Conservation (phyloP, 1,140 invertebrate species). For the Chlorops oryzae region DNA sequence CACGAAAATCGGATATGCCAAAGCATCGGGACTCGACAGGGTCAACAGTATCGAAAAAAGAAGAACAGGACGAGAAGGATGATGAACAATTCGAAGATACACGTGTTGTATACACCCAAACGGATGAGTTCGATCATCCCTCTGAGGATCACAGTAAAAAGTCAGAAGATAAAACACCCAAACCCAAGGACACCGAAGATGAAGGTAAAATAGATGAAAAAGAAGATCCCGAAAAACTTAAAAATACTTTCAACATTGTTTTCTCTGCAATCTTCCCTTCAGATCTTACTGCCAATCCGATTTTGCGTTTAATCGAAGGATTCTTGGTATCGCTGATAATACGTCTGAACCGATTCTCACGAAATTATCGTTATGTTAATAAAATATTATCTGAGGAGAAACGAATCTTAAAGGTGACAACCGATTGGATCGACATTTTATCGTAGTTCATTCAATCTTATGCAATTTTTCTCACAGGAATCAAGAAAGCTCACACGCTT, state of each 20-base stretch:
- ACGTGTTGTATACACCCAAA: too few relatives aligned
- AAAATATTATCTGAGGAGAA: constrained; percentile 72
- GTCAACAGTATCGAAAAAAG: neutral
- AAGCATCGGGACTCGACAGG: neutral
- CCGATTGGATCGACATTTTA: neutral
- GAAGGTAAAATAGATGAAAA: too few relatives aligned
- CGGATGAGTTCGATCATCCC: too few relatives aligned
- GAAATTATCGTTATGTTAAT: constrained; percentile 89
- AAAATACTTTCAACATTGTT: constrained; percentile 45
- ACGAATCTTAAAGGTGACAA: constrained; percentile 70
- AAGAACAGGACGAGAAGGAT: neutral
- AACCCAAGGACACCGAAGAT: too few relatives aligned
- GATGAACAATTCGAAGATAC: neutral
- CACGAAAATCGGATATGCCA: constrained; percentile 20
- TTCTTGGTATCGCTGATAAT: constrained; percentile 81
- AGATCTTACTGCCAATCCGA: constrained; percentile 43
- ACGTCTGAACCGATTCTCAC: constrained; percentile 79
- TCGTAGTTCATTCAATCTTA: neutral
- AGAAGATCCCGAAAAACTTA: neutral
- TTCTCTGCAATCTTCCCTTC: neutral
- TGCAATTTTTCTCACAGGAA: constrained; percentile 21
- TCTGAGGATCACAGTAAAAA: too few relatives aligned
- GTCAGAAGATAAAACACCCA: too few relatives aligned
- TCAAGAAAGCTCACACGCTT: constrained; percentile 34
- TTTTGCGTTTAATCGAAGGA: constrained; percentile 54